phyloP scores from a whole-genome alignment of 2,797 vertebrate species.

The Okamejei kenojei region DNA sequence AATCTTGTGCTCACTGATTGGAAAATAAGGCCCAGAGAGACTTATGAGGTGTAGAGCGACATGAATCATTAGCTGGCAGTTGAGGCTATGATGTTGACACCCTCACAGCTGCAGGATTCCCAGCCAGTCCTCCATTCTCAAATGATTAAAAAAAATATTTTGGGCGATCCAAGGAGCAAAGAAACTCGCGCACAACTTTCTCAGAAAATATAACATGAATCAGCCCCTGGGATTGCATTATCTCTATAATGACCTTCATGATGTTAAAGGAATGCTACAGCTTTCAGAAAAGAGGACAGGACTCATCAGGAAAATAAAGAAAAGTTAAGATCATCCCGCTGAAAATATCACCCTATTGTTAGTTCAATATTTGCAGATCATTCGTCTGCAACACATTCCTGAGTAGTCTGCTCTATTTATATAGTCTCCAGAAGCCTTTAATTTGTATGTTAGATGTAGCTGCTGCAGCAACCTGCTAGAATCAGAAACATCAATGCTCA shows the following conservation, averaged over 20 bases:
- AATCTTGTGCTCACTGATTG: background rate
- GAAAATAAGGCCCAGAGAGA: background rate
- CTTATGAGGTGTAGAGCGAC: background rate
- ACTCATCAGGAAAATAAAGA: background rate
- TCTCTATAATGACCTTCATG: background rate
- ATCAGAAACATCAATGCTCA: background rate
- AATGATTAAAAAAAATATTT: background rate
- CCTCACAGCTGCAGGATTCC: background rate
- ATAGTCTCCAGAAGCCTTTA: background rate
- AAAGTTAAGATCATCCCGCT: background rate
- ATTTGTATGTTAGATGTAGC: background rate
- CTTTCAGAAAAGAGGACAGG: background rate
- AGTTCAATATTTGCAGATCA: background rate
- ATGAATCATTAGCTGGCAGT: background rate
- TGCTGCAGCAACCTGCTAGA: background rate
- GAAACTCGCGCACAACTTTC: background rate
- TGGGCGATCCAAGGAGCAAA: background rate
- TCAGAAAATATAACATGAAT: conserved; percentile 10
- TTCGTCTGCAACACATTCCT: background rate
- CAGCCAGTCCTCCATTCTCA: background rate
- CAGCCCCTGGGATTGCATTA: background rate
- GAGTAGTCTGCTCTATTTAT: background rate
- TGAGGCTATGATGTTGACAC: background rate
- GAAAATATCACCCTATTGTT: background rate
- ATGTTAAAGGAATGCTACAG: background rate